Conservation (phyloP, 2,888 invertebrate genomes). For the Drosophila lutescens region DNA sequence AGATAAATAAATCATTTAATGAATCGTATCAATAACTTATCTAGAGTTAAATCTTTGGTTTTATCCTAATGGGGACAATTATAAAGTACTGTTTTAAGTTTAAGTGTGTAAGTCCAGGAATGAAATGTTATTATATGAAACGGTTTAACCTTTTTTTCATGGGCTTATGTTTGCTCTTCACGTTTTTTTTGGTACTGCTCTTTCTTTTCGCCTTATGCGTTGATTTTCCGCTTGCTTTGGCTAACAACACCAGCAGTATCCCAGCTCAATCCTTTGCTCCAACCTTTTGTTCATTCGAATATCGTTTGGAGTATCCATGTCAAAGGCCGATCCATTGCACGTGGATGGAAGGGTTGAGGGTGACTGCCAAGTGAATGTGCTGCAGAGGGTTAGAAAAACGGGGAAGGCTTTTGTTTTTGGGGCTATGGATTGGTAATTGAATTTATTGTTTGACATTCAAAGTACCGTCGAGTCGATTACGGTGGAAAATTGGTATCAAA, state of each 20-base stretch:
- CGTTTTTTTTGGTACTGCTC: background rate
- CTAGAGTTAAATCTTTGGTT: background rate
- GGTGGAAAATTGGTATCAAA: constrained; percentile 81
- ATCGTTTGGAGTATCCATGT: constrained; percentile 62
- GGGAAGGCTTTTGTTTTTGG: constrained; percentile 15
- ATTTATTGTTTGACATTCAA: constrained; percentile 83
- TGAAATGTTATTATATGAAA: too few species aligned
- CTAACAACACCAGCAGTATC: constrained; percentile 50
- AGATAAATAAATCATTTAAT: too few species aligned
- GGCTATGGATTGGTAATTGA: constrained; percentile 79
- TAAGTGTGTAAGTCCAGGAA: too few species aligned
- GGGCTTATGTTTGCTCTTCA: background rate
- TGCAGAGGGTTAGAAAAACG: background rate
- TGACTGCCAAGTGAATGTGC: constrained; percentile 34
- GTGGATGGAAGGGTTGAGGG: constrained; percentile 76
- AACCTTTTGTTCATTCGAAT: constrained; percentile 33
- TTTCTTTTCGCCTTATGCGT: constrained; percentile 62
- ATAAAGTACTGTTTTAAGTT: background rate
- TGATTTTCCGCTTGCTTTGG: constrained; percentile 79
- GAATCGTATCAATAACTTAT: too few species aligned
- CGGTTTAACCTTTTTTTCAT: background rate
- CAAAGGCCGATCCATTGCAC: constrained; percentile 44
- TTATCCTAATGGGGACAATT: background rate
- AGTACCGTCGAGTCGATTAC: constrained; percentile 82
- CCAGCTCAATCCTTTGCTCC: constrained; percentile 26